A percentile compares a stretch with the other conserved stretches of the same genome.
Evolutionary conservation across 2,113 vertebrate species (phyloP).

Genomic region (Archocentrus centrarchus): DNA sequence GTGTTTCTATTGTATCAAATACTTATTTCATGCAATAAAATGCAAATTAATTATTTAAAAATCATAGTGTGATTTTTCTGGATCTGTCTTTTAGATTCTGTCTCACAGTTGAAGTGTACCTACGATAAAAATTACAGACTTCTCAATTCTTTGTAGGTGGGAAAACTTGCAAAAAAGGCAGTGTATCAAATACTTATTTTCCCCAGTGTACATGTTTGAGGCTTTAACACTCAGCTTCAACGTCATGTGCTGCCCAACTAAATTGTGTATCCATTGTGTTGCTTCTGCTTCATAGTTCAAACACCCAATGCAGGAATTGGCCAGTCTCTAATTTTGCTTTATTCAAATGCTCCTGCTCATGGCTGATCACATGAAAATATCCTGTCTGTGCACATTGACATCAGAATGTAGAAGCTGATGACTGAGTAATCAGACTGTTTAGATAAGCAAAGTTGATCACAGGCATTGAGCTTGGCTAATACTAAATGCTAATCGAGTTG

Average conservation of each 20-base stretch:
- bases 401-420: neutral
- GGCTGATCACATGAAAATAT: neutral
- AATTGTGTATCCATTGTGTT: neutral
- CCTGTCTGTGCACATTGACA: neutral
- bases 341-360: neutral
- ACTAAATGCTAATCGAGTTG: neutral
- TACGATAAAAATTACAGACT: too few relatives aligned
- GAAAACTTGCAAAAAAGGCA: too few relatives aligned
- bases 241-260: neutral
- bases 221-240: neutral
- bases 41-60: too few relatives aligned
- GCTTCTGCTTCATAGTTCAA: neutral
- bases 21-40: too few relatives aligned
- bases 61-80: too few relatives aligned
- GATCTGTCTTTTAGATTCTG: too few relatives aligned
- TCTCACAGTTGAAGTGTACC: too few relatives aligned
- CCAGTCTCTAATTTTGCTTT: neutral
- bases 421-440: neutral
- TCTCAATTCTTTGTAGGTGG: too few relatives aligned
- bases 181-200: too few relatives aligned
- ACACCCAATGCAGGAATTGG: neutral
- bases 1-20: too few relatives aligned
- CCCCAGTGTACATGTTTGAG: neutral
- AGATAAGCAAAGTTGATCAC: too few relatives aligned
- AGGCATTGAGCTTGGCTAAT: neutral